Conservation (phyloP, 2,888 invertebrate genomes). For the Lochmaea crataegi region DNA sequence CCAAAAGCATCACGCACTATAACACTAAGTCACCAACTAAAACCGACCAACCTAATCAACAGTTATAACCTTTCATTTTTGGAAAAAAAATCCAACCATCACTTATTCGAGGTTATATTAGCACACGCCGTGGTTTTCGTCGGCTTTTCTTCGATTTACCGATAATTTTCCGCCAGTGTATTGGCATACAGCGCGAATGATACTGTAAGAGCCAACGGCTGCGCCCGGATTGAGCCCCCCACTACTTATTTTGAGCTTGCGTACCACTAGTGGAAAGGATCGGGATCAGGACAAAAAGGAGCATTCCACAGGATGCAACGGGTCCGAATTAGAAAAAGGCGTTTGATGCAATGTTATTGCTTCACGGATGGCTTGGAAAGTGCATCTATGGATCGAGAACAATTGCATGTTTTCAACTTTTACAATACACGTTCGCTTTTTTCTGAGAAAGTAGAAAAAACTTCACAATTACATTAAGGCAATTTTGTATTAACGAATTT, state of each 20-base stretch:
- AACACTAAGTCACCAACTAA: slow-evolving; percentile 23
- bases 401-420: slow-evolving; percentile 15
- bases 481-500: neutral
- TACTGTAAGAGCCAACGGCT: slow-evolving; percentile 63
- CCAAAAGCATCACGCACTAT: slow-evolving; percentile 38
- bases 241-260: slow-evolving; percentile 59
- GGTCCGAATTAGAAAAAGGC: slow-evolving; percentile 33
- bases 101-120: slow-evolving; percentile 14
- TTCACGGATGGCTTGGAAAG: slow-evolving; percentile 31
- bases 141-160: slow-evolving; percentile 34
- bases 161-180: slow-evolving; percentile 39
- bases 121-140: slow-evolving; percentile 35
- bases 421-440: neutral
- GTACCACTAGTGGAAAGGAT: slow-evolving; percentile 39
- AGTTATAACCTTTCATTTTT: slow-evolving; percentile 16
- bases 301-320: slow-evolving; percentile 50
- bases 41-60: slow-evolving; percentile 9
- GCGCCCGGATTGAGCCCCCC: slow-evolving; percentile 65
- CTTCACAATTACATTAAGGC: neutral
- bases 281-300: slow-evolving; percentile 24
- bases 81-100: neutral
- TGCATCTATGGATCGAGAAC: slow-evolving; percentile 24
- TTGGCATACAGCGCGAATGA: slow-evolving; percentile 56
- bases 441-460: neutral
- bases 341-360: slow-evolving; percentile 42